phyloP scores from a whole-genome alignment of 2,888 invertebrate species.

The Platerodrilus igneus region DNA sequence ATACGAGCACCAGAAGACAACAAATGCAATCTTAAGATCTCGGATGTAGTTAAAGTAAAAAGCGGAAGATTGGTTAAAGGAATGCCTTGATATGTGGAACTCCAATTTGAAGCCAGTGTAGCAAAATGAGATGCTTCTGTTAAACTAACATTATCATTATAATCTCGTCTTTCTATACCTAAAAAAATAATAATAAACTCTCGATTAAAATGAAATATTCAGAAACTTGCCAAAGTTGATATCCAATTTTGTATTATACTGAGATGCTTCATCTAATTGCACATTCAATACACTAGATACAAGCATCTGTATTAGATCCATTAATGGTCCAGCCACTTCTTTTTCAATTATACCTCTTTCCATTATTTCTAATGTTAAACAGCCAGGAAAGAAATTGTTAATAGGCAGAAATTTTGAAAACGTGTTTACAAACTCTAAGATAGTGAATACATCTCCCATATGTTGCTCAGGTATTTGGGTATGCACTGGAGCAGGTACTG shows the following conservation, averaged over 20 bases:
- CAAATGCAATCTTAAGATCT: slow-evolving; percentile 78
- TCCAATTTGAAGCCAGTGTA: slow-evolving; percentile 66
- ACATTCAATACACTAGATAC: slow-evolving; percentile 76
- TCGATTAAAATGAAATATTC: no score
- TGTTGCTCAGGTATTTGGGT: slow-evolving; percentile 70
- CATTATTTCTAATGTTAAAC: slow-evolving; percentile 66
- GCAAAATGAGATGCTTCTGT: slow-evolving; percentile 51
- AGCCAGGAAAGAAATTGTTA: slow-evolving; percentile 71
- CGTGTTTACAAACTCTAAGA: slow-evolving; percentile 84
- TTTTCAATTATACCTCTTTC: slow-evolving; percentile 68
- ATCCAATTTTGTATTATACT: slow-evolving; percentile 48
- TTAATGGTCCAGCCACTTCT: slow-evolving; percentile 76
- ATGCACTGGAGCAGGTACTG: slow-evolving; percentile 65
- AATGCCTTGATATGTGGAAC: slow-evolving; percentile 69
- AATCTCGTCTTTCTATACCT: slow-evolving; percentile 12
- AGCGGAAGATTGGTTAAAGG: slow-evolving; percentile 73
- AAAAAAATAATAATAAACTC: slow-evolving; percentile 2
- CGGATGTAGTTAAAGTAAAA: slow-evolving; percentile 85
- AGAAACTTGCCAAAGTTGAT: no score
- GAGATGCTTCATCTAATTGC: slow-evolving; percentile 78
- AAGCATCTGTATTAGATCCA: slow-evolving; percentile 79
- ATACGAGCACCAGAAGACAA: slow-evolving; percentile 68
- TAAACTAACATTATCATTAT: slow-evolving; percentile 13
- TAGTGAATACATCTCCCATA: slow-evolving; percentile 81
- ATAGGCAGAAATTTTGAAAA: slow-evolving; percentile 77